Percentiles rank a stretch among this genome's conserved stretches.
Conservation (phyloP, 1,140 invertebrate genomes). For the Drosophila aff. region DNA sequence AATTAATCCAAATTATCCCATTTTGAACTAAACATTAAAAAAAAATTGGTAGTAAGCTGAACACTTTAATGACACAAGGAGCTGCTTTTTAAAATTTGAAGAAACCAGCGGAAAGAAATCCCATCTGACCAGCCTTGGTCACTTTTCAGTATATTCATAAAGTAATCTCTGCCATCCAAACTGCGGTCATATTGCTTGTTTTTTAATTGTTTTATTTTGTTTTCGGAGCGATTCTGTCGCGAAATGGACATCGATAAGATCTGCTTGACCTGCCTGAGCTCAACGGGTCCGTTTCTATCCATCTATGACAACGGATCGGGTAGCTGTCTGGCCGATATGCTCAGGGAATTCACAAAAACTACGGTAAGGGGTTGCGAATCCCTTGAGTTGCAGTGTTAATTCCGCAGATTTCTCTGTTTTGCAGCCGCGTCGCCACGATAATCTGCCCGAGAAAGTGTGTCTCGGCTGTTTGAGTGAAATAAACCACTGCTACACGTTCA, state of each 20-base stretch:
- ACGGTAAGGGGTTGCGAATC: constrained; percentile 39
- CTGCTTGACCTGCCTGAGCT: constrained; percentile 73
- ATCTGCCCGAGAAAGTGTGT: constrained; percentile 74
- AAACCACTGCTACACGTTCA: constrained; percentile 78
- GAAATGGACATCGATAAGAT: constrained; percentile 81
- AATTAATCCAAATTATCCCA: too few relatives aligned
- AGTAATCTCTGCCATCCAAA: neutral
- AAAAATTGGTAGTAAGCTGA: too few relatives aligned
- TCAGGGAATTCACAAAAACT: constrained; percentile 68
- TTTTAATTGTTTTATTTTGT: constrained; percentile 32
- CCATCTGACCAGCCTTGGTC: neutral
- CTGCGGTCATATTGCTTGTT: constrained; percentile 12
- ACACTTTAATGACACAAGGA: too few relatives aligned
- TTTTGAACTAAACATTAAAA: too few relatives aligned
- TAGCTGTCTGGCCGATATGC: constrained; percentile 75
- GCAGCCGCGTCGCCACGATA: constrained; percentile 66
- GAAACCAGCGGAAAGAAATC: neutral
- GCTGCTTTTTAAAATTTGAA: too few relatives aligned
- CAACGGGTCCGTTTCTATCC: constrained; percentile 68
- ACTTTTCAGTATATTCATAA: neutral
- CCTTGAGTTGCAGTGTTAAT: neutral
- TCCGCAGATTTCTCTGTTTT: neutral
- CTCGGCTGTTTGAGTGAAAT: constrained; percentile 78
- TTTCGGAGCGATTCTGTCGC: constrained; percentile 17
- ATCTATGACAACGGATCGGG: constrained; percentile 69